These are phyloP conservation scores for Rhimphoctona megacephalus DNA, from an alignment of 2,888 invertebrate genomes.

Conservation along the genomic window DNA sequence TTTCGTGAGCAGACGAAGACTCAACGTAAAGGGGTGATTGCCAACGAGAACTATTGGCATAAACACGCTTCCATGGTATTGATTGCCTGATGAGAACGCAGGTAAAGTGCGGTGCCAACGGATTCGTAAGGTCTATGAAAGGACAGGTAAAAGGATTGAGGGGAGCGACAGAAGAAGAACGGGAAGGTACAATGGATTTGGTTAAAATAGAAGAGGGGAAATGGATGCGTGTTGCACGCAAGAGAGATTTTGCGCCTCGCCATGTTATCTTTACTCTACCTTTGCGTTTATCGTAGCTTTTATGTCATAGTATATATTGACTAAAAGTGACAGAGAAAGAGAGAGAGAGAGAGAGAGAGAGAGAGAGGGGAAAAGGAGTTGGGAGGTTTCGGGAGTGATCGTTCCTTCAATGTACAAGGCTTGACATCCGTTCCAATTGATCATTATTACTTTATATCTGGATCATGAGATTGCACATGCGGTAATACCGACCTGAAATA, in stretches of 20 bases:
- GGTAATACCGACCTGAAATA: constrained; percentile 9
- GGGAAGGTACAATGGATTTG: constrained; percentile 31
- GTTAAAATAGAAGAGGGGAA: constrained; percentile 52
- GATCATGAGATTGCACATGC: constrained; percentile 62
- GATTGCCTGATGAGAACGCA: constrained; percentile 44
- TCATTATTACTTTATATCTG: constrained; percentile 67
- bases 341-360: background rate
- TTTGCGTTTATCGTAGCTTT: constrained; percentile 22
- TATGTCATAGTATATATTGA: constrained; percentile 42
- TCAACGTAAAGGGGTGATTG: constrained; percentile 31
- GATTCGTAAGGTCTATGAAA: constrained; percentile 32
- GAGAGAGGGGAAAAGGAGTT: background rate
- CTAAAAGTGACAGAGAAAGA: constrained; percentile 23
- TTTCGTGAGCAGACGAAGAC: constrained; percentile 19
- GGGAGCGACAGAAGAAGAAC: constrained; percentile 31
- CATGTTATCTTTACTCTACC: constrained; percentile 57
- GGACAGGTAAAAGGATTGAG: constrained; percentile 16
- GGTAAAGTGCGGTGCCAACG: constrained; percentile 26
- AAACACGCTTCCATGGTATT: constrained; percentile 63
- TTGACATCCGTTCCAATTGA: constrained; percentile 69
- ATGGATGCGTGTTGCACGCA: constrained; percentile 70
- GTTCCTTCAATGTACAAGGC: constrained; percentile 35
- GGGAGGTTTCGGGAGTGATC: constrained; percentile 4
- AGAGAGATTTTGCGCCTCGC: constrained; percentile 48
- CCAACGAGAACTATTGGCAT: constrained; percentile 27